Base-by-base conservation (phyloP, 2,797 vertebrate genomes). In the Moxostoma hubbsi region DNA sequence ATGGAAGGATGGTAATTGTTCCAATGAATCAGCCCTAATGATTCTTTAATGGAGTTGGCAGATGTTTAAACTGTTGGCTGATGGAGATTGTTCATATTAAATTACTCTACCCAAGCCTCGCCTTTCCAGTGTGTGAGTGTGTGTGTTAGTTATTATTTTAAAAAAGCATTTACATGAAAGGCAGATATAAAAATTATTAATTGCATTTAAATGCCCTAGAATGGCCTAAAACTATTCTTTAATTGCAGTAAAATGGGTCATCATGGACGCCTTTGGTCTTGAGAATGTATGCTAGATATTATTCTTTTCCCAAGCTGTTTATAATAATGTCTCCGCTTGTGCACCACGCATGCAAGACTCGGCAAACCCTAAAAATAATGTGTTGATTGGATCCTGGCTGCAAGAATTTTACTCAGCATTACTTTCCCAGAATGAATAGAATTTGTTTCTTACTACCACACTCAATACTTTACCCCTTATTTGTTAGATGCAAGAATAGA, bases 41-140 rank as follows among this genome's bases (percentile, higher is more conserved):
- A 51, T 77, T 81, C 24, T 66, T 76, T 81, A 81, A 81, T 73
- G 72, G 61, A 75, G 12, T 18, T 70, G 51, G 54, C 55, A 67
- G 43, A 57, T 55, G 46, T 57, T 75, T 67, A 65, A 77, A 77
- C 55, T 78, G 62, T 64, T 51, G 62, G 50, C 57, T 18, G 59
- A 69, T 63, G 49, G 66, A 63, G 13, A 65, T 73, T 58, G 9
- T 81, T 69, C 69, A 65, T 83, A 79, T 81, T 79, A 74, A 79
- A 81, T 83, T 67, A 79, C 49, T 2, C 47, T 62, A n/a, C 16
- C n/a, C 18, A 68, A 50, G 9, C 16, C 51, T 64, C 49, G 36
- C 47, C 24, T 4, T 59, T 53, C 6, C n/a, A 45, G 7, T 51
- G 24, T 13, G 2, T 6, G 2, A 3, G 47, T 9, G 1, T 63